Evolutionary conservation across 2,113 vertebrate species (phyloP).

Genomic region (Anguilla japonica): DNA sequence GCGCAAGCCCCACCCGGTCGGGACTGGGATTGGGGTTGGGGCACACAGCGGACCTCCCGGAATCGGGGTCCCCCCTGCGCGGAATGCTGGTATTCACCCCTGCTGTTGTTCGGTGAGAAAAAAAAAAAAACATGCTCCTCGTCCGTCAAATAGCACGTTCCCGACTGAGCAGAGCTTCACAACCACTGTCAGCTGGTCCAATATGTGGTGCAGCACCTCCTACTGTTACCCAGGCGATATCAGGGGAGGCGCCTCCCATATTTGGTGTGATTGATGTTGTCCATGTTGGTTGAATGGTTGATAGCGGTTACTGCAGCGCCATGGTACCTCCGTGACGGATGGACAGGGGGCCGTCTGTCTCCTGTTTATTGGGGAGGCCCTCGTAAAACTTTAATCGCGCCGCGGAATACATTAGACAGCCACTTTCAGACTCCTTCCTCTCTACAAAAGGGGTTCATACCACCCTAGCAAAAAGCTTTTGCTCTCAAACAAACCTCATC

Average conservation of each 20-base stretch:
- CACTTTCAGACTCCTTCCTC: conserved; percentile 70
- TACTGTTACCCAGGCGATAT: neutral
- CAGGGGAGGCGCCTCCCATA: neutral
- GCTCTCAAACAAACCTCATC: conserved; percentile 64
- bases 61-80: neutral
- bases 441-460: conserved; percentile 46
- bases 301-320: conserved; percentile 7
- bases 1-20: neutral
- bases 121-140: neutral
- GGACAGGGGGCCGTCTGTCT: neutral
- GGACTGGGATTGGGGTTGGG: neutral
- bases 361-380: conserved; percentile 37
- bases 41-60: neutral
- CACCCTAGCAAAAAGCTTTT: conserved; percentile 48
- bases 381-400: conserved; percentile 39
- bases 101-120: neutral
- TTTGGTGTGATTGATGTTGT: neutral
- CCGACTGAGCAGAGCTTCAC: neutral
- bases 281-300: too few relatives aligned
- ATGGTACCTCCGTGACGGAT: conserved; percentile 21
- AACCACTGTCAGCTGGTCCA: neutral
- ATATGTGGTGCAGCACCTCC: neutral
- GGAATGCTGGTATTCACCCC: neutral
- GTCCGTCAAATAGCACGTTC: neutral
- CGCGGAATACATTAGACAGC: conserved; percentile 61